phyloP scores from a whole-genome alignment of 2,888 invertebrate genomes.

The Ormyrus labotus region DNA sequence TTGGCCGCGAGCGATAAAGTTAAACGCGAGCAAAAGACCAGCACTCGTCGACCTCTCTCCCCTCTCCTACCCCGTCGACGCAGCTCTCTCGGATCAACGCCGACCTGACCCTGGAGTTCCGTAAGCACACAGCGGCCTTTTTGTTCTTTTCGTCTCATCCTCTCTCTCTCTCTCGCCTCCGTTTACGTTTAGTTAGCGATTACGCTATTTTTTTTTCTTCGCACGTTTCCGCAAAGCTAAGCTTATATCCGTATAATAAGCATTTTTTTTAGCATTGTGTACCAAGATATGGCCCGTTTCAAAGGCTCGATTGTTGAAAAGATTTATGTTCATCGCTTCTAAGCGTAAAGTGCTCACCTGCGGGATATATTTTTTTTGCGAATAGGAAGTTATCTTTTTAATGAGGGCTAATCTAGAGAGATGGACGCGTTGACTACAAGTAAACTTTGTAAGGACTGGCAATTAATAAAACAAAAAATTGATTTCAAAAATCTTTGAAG shows the following conservation, averaged over 20 bases:
- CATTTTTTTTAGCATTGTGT: background rate
- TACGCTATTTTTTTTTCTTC: background rate
- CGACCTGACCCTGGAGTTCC: background rate
- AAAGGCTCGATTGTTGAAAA: too few species aligned
- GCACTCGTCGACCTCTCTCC: background rate
- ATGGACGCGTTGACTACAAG: too few species aligned
- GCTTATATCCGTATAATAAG: constrained; percentile 3
- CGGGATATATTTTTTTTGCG: background rate
- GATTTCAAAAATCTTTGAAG: too few species aligned
- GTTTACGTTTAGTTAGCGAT: constrained; percentile 1
- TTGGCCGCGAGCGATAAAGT: constrained; percentile 33
- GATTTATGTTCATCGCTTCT: too few species aligned
- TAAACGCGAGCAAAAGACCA: constrained; percentile 12
- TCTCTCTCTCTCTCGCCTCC: background rate
- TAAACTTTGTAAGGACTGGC: too few species aligned
- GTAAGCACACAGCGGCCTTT: background rate
- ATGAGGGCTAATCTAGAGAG: too few species aligned
- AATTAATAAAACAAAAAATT: too few species aligned
- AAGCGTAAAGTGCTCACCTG: background rate
- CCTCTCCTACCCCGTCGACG: background rate
- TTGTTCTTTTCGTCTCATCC: background rate
- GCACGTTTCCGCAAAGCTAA: background rate
- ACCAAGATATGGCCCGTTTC: background rate
- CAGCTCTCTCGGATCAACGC: background rate
- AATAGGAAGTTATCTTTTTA: too few species aligned